phyloP scores from a whole-genome alignment of 2,797 vertebrate genomes.

The Cryptoprocta ferox region DNA sequence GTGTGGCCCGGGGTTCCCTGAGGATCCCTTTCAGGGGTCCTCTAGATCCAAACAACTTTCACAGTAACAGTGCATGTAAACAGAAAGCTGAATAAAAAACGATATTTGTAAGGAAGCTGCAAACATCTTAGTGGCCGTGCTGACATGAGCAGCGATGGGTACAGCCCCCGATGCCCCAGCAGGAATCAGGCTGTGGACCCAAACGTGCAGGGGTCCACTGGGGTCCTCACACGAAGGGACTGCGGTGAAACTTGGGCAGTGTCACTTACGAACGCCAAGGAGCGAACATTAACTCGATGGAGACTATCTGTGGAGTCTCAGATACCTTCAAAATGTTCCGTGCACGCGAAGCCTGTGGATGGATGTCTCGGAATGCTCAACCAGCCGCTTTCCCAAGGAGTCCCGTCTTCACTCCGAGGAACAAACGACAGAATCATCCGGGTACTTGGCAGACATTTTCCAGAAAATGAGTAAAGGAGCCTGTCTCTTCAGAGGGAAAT shows the following conservation, averaged over 20 bases:
- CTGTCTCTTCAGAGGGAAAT: neutral
- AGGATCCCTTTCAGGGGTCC: no score
- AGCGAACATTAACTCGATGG: fast-evolving
- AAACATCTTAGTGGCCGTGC: fast-evolving
- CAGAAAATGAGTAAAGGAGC: neutral
- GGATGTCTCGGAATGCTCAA: neutral
- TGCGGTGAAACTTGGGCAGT: fast-evolving
- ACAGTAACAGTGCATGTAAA: no score
- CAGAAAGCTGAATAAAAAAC: neutral
- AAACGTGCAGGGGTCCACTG: fast-evolving
- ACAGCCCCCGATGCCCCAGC: no score
- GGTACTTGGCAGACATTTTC: neutral
- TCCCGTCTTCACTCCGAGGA: neutral
- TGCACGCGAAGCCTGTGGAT: fast-evolving
- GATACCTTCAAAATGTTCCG: fast-evolving
- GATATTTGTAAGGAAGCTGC: fast-evolving
- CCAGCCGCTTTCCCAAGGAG: fast-evolving
- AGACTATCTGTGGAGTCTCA: fast-evolving
- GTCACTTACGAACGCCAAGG: neutral
- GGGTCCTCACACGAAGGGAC: neutral
- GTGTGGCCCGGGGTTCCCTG: fast-evolving
- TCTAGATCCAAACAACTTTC: neutral
- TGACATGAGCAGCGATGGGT: fast-evolving
- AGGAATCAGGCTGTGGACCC: fast-evolving
- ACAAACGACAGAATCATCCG: neutral